Evolutionary conservation across 2,888 invertebrate species (phyloP).

Genomic region (Dexiosoma caninum): DNA sequence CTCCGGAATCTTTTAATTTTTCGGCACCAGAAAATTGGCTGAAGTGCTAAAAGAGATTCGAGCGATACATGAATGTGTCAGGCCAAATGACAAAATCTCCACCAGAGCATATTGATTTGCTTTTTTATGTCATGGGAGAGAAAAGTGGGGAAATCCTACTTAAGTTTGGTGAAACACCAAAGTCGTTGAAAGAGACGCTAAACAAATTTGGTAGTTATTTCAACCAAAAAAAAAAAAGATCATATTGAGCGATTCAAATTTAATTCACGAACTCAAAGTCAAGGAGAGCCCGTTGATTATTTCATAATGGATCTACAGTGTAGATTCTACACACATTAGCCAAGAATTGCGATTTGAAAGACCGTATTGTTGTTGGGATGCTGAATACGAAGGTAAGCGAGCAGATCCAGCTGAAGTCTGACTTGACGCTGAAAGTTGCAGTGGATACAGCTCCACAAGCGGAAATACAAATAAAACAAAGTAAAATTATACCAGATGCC

Average conservation of each 20-base stretch:
- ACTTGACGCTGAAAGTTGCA: conserved; percentile 28
- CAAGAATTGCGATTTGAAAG: conserved; percentile 9
- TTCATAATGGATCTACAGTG: conserved; percentile 11
- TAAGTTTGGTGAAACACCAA: background rate
- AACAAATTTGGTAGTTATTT: conserved; percentile 7
- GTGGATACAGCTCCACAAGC: conserved; percentile 5
- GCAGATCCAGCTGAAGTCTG: conserved; percentile 66
- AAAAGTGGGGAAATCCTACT: background rate
- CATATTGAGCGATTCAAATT: no score
- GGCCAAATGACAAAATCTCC: background rate
- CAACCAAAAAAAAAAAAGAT: background rate
- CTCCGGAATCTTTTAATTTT: no score
- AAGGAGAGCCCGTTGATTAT: background rate
- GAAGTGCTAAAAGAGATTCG: background rate
- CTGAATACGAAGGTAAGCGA: conserved; percentile 24
- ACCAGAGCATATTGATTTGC: background rate
- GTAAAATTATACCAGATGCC: background rate
- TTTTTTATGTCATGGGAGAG: background rate
- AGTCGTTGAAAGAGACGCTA: background rate
- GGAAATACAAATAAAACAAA: conserved; percentile 6
- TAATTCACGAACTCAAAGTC: no score
- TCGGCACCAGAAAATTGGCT: background rate
- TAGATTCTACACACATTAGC: no score
- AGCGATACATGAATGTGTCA: background rate
- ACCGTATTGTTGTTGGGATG: background rate